A percentile compares a stretch with the other conserved stretches of the same genome.
Evolutionary conservation across 2,797 vertebrate species (phyloP).

Genomic region (Catostomus latipinnis): DNA sequence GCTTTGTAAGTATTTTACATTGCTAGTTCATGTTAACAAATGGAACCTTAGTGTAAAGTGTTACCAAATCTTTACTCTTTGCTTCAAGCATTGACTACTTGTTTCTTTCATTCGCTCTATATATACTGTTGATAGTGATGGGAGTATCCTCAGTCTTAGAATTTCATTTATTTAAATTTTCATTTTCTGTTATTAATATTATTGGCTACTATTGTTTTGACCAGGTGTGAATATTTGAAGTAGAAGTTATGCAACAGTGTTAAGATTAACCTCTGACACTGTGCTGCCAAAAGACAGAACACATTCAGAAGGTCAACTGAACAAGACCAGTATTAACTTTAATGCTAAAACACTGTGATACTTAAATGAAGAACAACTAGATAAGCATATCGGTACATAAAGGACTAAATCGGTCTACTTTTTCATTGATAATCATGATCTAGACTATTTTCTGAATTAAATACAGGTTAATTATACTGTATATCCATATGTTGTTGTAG

Average conservation of each 20-base stretch:
- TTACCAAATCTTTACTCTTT: neutral
- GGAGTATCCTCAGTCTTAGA: slow-evolving; percentile 13
- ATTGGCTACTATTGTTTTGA: slow-evolving; percentile 22
- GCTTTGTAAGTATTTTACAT: too few species aligned
- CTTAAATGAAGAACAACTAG: slow-evolving; percentile 29
- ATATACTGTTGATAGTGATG: slow-evolving; percentile 20
- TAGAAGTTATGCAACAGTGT: slow-evolving; percentile 7
- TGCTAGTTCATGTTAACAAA: too few species aligned
- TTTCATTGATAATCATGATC: neutral
- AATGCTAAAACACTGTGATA: slow-evolving; percentile 39
- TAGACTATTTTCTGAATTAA: neutral
- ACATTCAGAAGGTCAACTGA: slow-evolving; percentile 15
- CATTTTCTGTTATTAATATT: neutral
- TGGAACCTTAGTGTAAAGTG: neutral
- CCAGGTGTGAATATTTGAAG: slow-evolving; percentile 27
- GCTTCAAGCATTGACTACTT: slow-evolving; percentile 19
- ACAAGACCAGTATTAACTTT: slow-evolving; percentile 41
- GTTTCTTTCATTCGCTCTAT: slow-evolving; percentile 21
- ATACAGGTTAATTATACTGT: neutral
- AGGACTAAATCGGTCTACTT: slow-evolving; percentile 6
- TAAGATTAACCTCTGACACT: neutral
- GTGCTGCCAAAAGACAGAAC: neutral
- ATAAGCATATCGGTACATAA: slow-evolving; percentile 16
- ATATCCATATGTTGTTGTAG: slow-evolving; percentile 15
- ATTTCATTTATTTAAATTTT: neutral